Evolutionary conservation across 2,797 vertebrate species (phyloP), one percentile per base, ranked within the genome.

Genomic region (Aphelocoma californica): DNA sequence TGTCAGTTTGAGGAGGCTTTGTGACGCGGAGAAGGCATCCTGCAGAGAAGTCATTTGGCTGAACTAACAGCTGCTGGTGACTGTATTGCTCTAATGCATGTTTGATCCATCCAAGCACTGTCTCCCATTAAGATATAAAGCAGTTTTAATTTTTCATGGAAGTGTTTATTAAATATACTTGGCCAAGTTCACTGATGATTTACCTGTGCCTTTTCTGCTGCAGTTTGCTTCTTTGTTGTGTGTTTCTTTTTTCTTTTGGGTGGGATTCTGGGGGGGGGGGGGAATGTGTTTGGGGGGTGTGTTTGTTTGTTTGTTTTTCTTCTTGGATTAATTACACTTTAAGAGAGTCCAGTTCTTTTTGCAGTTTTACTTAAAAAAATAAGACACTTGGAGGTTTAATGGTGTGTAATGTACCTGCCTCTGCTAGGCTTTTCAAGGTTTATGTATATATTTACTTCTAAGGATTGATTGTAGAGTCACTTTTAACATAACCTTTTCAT

Each of bases 121-220:
- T 23, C 40, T 88, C 65, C 65, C 47, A 91, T 81, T 91, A 95
- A 89, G 72, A 88, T 78, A 78, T 32, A 82, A 74, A 40, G 47
- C 57, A 86, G 15, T 75, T 86, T 86, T 62, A 93, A 83, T 95
- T 91, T 92, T 94, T 92, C 84, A 93, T 53, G 61, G 19, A 69
- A 75, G n/a, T 17, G 15, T 78, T 86, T 83, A 74, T 93, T 91
- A 83, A 83, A 53, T 65, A 54, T 32, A 54, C 23, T 78, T 69
- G 57, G 42, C 34, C 36, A 74, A 74, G 12, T 42, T 74, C 42
- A 29, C 34, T 71, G 34, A 65, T 61, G 13, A 74, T 67, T 91
- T 85, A 85, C 57, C 48, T 84, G 8, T 48, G 28, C 14, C 17
- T 85, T 74, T 78, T 24, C 15, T 91, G 31, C 20, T 71, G 20